Conservation (phyloP, 1,140 invertebrate genomes). For the Hyles euphorbiae region DNA sequence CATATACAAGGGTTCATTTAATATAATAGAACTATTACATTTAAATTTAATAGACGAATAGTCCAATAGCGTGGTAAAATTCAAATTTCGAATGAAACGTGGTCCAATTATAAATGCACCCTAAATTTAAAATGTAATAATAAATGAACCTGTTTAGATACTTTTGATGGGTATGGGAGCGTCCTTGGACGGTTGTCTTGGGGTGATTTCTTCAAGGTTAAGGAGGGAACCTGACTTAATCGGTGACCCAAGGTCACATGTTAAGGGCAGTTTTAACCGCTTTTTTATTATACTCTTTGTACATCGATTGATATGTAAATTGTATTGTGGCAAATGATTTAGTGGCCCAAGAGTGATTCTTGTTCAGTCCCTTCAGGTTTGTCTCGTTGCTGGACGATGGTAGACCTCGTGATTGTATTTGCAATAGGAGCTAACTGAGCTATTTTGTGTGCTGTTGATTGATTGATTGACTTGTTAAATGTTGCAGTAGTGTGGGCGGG, state of each 20-base stretch:
- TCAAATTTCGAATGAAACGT: background rate
- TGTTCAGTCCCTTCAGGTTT: too few species aligned
- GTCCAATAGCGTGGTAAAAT: background rate
- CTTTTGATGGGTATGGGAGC: constrained; percentile 2
- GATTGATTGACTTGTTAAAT: too few species aligned
- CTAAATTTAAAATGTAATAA: background rate
- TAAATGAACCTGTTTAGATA: background rate
- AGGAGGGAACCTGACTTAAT: background rate
- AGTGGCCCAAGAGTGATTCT: too few species aligned
- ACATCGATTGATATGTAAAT: too few species aligned
- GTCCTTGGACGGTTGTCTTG: constrained; percentile 3
- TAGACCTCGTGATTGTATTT: too few species aligned
- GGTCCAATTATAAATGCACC: constrained; percentile 3
- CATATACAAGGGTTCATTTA: constrained; percentile 4
- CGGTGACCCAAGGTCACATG: background rate
- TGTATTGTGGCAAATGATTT: too few species aligned
- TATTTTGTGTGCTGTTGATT: too few species aligned
- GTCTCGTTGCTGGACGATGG: too few species aligned
- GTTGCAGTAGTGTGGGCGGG: too few species aligned
- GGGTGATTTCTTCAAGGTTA: background rate
- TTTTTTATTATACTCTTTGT: too few species aligned
- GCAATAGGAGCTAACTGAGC: too few species aligned
- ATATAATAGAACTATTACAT: constrained; percentile 8
- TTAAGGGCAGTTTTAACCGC: background rate
- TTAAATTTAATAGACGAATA: constrained; percentile 5